Conservation (phyloP, 2,113 vertebrate species). For the Apus apus region DNA sequence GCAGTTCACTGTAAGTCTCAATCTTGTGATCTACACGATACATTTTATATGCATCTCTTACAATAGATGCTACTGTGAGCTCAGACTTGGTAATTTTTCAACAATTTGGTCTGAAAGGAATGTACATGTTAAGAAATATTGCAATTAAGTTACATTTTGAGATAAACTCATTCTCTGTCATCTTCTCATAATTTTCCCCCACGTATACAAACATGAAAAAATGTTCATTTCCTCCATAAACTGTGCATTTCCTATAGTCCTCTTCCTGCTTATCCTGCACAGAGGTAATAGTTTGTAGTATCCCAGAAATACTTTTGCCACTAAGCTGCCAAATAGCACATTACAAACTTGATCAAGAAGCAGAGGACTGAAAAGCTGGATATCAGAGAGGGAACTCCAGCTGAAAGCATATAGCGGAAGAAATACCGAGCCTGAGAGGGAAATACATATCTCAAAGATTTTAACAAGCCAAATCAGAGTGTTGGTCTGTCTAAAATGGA, state of each 20-base stretch:
- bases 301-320: neutral
- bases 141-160: neutral
- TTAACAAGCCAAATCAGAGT: neutral
- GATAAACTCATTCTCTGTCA: neutral
- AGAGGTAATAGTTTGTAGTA: constrained; percentile 3
- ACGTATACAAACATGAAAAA: neutral
- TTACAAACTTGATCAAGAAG: neutral
- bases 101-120: neutral
- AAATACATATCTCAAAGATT: neutral
- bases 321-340: neutral
- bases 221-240: neutral
- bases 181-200: neutral
- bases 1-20: neutral
- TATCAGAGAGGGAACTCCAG: constrained; percentile 23
- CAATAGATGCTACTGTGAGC: neutral
- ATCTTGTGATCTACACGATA: neutral
- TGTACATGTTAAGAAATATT: neutral
- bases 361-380: neutral
- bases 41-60: neutral
- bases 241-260: neutral
- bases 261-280: neutral
- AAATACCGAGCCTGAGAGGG: neutral
- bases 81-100: neutral
- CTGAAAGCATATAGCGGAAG: neutral
- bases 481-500: neutral